Evolutionary conservation across 2,888 invertebrate species (phyloP), one percentile per base, ranked within the genome.

Genomic region (Rhodophaea formosa): DNA sequence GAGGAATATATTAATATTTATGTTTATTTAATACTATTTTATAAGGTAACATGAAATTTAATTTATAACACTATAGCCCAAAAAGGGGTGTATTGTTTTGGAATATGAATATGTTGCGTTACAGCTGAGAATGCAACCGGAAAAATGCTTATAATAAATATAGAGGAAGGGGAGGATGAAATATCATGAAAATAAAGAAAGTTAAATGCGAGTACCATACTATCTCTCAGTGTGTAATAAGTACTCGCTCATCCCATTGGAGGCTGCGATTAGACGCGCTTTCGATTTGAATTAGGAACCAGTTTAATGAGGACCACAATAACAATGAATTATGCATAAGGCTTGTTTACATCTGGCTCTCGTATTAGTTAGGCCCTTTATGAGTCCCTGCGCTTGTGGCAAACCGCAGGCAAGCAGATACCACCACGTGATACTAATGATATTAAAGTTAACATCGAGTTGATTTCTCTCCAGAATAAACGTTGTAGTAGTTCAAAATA

Each of bases 241-340:
- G 58, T 57, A 55, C 15, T 14, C 8, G 43, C 23, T 44, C 47
- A 59, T 61, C 60, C 57, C 61, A 58, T 67, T 66, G 63, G 64
- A 68, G 70, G 62, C 62, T 70, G 65, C 69, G 71, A 80, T 82
- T 82, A 77, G 78, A 77, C 67, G 69, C 76, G 78, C 75, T 80
- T 79, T 82, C 77, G 65, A 75, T 74, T 74, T 64, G 64, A 77
- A 75, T 79, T 75, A 77, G 73, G 71, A 68, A 68, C 62, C 65
- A 62, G 61, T 68, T 62, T 72, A 74, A 77, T 74, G 67, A 70
- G 69, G 69, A 69, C 65, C 66, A 74, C 69, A 70, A 74, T 72
- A 77, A 75, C 64, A 73, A 78, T 80, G 73, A 75, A 82, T 80
- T 71, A 81, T 81, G 77, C 70, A 77, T 76, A 62, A 62, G 65